Evolutionary conservation across 2,113 vertebrate genomes (phyloP).

Genomic region (Ictalurus furcatus): DNA sequence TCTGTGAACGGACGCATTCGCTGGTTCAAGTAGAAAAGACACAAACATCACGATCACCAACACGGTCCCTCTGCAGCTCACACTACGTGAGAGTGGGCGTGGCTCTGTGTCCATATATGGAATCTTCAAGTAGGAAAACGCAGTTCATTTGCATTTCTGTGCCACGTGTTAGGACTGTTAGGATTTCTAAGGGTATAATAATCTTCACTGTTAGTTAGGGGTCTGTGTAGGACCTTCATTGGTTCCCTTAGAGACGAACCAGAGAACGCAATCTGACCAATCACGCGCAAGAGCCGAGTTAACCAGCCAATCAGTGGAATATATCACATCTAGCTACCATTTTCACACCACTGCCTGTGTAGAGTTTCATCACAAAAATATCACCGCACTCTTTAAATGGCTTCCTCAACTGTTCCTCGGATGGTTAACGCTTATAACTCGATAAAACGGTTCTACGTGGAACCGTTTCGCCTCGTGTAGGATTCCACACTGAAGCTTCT

Average conservation of each 20-base stretch:
- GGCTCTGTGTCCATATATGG: neutral
- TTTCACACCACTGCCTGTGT: neutral
- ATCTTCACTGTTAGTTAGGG: neutral
- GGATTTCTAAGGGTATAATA: neutral
- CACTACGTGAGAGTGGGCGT: neutral
- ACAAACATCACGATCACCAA: neutral
- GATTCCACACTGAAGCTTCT: too few relatives aligned
- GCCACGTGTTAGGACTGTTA: neutral
- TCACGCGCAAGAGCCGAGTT: slow-evolving; percentile 37
- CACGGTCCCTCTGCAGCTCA: neutral
- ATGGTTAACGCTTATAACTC: neutral
- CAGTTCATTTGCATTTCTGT: neutral
- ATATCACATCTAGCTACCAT: neutral
- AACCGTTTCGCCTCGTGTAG: neutral
- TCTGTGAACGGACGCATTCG: neutral
- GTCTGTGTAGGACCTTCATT: neutral
- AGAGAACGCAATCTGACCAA: slow-evolving; percentile 77
- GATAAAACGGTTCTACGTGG: neutral
- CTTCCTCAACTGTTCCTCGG: neutral
- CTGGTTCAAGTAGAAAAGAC: neutral
- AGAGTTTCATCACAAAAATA: neutral
- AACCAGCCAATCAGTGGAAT: slow-evolving; percentile 14
- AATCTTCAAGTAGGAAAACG: neutral
- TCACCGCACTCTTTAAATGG: neutral
- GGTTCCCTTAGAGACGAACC: neutral